Conservation (phyloP, 2,797 vertebrate species). For the Simalia tracyae region DNA sequence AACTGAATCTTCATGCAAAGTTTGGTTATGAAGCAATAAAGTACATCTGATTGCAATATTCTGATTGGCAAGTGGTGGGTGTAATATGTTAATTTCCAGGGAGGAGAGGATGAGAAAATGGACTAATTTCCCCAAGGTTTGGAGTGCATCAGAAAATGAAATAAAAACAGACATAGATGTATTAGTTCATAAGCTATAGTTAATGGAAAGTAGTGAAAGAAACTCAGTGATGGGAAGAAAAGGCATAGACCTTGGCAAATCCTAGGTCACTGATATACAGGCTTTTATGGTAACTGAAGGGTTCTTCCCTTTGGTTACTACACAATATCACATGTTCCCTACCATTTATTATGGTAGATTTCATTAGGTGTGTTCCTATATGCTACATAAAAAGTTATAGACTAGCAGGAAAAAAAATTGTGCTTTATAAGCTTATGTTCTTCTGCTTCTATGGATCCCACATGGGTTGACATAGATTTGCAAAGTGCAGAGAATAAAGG, state of each 20-base stretch:
- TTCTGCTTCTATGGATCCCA: slow-evolving; percentile 56
- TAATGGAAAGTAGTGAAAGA: slow-evolving; percentile 27
- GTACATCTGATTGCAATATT: not conserved
- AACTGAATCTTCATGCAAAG: not conserved
- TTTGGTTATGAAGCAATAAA: not conserved
- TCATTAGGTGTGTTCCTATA: slow-evolving; percentile 63
- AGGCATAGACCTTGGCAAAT: slow-evolving; percentile 6
- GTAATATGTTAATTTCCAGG: slow-evolving; percentile 4
- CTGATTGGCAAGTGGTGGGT: accelerated
- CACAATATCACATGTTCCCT: slow-evolving; percentile 24
- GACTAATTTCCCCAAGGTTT: slow-evolving; percentile 11
- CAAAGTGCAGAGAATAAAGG: slow-evolving; percentile 52
- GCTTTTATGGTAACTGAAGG: slow-evolving; percentile 34
- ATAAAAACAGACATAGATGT: slow-evolving; percentile 33
- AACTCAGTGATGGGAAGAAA: slow-evolving; percentile 5
- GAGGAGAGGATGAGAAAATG: not conserved
- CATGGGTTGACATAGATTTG: slow-evolving; percentile 47
- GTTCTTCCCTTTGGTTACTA: slow-evolving; percentile 56
- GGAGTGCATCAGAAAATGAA: not conserved
- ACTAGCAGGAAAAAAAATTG: slow-evolving; percentile 59
- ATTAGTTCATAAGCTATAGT: slow-evolving; percentile 17
- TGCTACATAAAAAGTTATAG: slow-evolving; percentile 56
- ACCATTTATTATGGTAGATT: slow-evolving; percentile 62
- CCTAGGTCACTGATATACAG: slow-evolving; percentile 40
- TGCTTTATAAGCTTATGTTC: slow-evolving; percentile 58